Percentiles rank a stretch among this genome's conserved stretches.
phyloP scores from a whole-genome alignment of 2,888 invertebrate genomes.

The Noctua janthe region DNA sequence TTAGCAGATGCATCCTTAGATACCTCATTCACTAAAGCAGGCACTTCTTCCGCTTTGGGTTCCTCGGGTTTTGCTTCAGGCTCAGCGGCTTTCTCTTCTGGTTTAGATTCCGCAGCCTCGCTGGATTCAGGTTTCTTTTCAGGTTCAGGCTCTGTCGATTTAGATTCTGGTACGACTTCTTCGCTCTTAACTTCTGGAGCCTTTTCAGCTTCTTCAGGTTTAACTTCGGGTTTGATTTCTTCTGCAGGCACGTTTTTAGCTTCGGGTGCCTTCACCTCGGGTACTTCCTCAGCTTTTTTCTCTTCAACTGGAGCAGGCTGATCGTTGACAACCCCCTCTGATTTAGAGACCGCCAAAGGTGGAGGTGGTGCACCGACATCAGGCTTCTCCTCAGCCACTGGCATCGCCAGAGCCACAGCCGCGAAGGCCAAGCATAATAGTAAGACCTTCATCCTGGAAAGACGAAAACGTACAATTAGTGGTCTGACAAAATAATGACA shows the following conservation, averaged over 20 bases:
- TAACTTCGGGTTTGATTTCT: conserved; percentile 60
- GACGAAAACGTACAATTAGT: conserved; percentile 79
- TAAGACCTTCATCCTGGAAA: conserved; percentile 92
- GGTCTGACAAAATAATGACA: conserved; percentile 75
- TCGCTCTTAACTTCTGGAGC: conserved; percentile 28
- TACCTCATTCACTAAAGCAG: conserved; percentile 79
- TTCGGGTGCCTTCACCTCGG: conserved; percentile 72
- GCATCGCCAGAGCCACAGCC: conserved; percentile 90
- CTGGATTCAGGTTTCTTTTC: conserved; percentile 75
- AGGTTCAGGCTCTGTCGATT: conserved; percentile 62
- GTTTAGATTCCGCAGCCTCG: conserved; percentile 71
- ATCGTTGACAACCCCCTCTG: conserved; percentile 45
- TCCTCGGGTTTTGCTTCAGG: conserved; percentile 68
- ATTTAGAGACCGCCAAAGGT: conserved; percentile 40
- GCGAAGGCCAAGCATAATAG: conserved; percentile 91
- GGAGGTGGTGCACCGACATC: conserved; percentile 73
- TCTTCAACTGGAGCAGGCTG: conserved; percentile 70
- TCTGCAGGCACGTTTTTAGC: conserved; percentile 72
- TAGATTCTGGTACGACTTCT: conserved; percentile 63
- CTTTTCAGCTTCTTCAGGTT: conserved; percentile 46
- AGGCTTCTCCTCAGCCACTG: conserved; percentile 89
- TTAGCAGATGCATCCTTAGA: conserved; percentile 75
- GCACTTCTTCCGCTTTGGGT: conserved; percentile 73
- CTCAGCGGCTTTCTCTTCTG: conserved; percentile 69
- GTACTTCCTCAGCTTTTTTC: conserved; percentile 72